These are phyloP conservation scores for Mimas tiliae DNA, from an alignment of 2,888 invertebrate species.

Conservation along the genomic window DNA sequence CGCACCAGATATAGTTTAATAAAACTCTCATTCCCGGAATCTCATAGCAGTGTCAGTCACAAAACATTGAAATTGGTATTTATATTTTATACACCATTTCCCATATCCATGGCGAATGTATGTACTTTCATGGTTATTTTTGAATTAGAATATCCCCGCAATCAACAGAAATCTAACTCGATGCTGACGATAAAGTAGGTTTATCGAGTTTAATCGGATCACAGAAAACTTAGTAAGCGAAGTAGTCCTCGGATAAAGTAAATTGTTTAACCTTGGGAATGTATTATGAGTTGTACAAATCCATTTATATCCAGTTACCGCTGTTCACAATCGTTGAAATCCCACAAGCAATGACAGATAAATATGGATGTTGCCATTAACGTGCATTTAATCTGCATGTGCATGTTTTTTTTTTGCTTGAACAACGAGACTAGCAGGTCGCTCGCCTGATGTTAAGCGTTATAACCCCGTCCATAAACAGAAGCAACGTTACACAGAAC, in stretches of 20 bases:
- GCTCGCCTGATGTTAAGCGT: background rate
- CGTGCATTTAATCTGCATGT: background rate
- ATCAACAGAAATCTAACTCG: background rate
- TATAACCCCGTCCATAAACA: too few relatives aligned
- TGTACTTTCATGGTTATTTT: background rate
- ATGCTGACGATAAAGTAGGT: background rate
- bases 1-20: too few relatives aligned
- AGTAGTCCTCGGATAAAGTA: constrained; percentile 46
- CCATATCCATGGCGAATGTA: background rate
- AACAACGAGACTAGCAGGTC: too few relatives aligned
- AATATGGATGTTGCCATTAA: constrained; percentile 30
- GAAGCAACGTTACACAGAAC: too few relatives aligned
- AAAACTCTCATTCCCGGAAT: too few relatives aligned
- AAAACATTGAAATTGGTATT: too few relatives aligned
- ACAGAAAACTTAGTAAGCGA: constrained; percentile 41
- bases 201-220: constrained; percentile 41
- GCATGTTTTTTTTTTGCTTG: background rate
- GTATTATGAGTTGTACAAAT: constrained; percentile 43
- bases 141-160: background rate
- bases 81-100: background rate
- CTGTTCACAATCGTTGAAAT: constrained; percentile 56
- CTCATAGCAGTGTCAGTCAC: too few relatives aligned
- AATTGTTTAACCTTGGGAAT: constrained; percentile 41
- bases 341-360: constrained; percentile 42
- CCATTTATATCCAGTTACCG: constrained; percentile 54